phyloP scores from a whole-genome alignment of 2,797 vertebrate genomes.

The Anolis apletophallus region DNA sequence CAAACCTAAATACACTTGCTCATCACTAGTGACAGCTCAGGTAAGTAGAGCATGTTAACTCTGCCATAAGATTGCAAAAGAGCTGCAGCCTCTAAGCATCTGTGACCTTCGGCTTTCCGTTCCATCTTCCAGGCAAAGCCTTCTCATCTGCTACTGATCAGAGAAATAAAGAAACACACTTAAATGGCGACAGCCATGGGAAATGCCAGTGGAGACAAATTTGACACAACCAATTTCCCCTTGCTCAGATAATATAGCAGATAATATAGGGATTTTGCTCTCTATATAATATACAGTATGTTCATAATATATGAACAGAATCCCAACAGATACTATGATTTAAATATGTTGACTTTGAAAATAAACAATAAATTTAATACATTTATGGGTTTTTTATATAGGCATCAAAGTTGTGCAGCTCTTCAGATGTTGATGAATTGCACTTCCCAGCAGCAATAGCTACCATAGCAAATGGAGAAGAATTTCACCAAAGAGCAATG shows the following conservation, averaged over 20 bases:
- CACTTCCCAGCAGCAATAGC: too few relatives aligned
- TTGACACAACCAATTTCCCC: slow-evolving; percentile 43
- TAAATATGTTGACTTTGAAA: slow-evolving; percentile 39
- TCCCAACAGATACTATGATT: slow-evolving; percentile 7
- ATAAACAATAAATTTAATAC: slow-evolving; percentile 6
- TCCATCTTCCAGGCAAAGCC: slow-evolving; percentile 56
- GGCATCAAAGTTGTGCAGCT: too few relatives aligned
- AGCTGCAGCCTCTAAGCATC: slow-evolving; percentile 63
- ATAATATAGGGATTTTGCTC: too few relatives aligned
- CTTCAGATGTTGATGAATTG: too few relatives aligned
- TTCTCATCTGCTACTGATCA: slow-evolving; percentile 73
- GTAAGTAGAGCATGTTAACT: slow-evolving; percentile 47
- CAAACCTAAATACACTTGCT: slow-evolving; percentile 42
- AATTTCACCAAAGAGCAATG: neutral
- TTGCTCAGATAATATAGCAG: slow-evolving; percentile 30
- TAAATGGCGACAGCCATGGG: slow-evolving; percentile 38
- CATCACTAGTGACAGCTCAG: slow-evolving; percentile 25
- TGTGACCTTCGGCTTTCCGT: slow-evolving; percentile 37
- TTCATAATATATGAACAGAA: neutral
- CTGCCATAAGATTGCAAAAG: slow-evolving; percentile 30
- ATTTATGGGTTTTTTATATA: neutral
- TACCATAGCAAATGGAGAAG: too few relatives aligned
- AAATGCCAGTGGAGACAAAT: slow-evolving; percentile 68
- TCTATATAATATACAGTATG: too few relatives aligned
- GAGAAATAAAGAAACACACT: slow-evolving; percentile 71